Conservation (phyloP, 1,140 invertebrate species). For the Anoplolepis gracilipes region DNA sequence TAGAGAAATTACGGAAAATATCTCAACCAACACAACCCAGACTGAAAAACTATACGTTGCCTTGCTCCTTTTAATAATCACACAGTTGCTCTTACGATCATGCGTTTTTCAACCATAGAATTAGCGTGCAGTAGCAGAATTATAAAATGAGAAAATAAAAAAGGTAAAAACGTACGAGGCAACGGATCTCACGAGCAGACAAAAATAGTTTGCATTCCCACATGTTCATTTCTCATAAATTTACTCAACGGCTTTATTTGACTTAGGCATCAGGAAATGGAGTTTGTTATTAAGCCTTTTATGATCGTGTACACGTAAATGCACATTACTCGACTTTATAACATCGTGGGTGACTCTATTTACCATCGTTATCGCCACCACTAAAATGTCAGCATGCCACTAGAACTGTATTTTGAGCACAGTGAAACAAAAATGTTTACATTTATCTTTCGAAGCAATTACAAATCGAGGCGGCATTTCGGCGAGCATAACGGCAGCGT, state of each 20-base stretch:
- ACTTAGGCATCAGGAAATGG: slow-evolving; percentile 1
- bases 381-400: neutral
- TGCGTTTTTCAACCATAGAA: neutral
- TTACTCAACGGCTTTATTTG: slow-evolving; percentile 17
- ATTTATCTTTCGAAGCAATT: slow-evolving; percentile 28
- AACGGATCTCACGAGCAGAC: neutral
- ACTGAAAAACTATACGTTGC: slow-evolving; percentile 9
- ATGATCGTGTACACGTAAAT: slow-evolving; percentile 10
- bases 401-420: neutral
- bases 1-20: neutral
- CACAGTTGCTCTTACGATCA: neutral
- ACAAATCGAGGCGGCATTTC: neutral
- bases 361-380: slow-evolving; percentile 10
- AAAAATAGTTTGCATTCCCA: neutral
- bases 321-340: slow-evolving; percentile 5
- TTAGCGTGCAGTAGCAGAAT: neutral
- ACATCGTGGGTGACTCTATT: slow-evolving; percentile 10
- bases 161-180: neutral
- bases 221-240: neutral
- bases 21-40: neutral
- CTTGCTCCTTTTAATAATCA: slow-evolving; percentile 28
- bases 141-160: neutral
- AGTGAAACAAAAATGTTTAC: slow-evolving; percentile 39
- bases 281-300: slow-evolving; percentile 24
- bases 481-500: too few species aligned